Percentiles rank a stretch among this genome's conserved stretches.
Conservation (phyloP, 2,888 invertebrate species). For the Cremastinae sp. region DNA sequence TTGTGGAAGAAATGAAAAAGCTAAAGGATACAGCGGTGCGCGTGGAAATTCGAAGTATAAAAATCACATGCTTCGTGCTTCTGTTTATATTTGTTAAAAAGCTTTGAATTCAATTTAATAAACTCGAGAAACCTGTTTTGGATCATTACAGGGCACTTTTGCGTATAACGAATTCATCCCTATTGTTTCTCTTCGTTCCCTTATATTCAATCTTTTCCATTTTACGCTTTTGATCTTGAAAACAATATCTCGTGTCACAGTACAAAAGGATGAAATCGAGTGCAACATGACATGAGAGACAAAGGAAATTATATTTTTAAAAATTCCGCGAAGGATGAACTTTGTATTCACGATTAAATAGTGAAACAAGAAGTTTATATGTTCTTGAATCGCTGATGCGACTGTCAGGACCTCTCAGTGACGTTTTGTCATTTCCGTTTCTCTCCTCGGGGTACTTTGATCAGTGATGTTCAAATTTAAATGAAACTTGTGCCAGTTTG, state of each 20-base stretch:
- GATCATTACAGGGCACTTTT: background rate
- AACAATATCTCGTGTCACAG: too few relatives aligned
- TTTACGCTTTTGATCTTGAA: too few relatives aligned
- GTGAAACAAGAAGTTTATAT: too few relatives aligned
- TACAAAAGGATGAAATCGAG: too few relatives aligned
- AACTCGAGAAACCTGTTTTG: background rate
- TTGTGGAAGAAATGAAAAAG: slow-evolving; percentile 45
- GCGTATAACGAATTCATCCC: too few relatives aligned
- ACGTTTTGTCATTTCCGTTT: slow-evolving; percentile 5
- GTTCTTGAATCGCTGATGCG: background rate
- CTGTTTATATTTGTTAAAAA: slow-evolving; percentile 10
- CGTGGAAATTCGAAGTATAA: slow-evolving; percentile 27
- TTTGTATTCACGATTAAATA: too few relatives aligned
- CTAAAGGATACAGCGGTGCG: slow-evolving; percentile 33
- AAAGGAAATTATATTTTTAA: too few relatives aligned
- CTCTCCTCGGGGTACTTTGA: slow-evolving; percentile 42
- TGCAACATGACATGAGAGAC: too few relatives aligned
- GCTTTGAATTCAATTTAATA: background rate
- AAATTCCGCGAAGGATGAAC: too few relatives aligned
- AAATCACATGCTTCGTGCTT: background rate
- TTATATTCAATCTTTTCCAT: too few relatives aligned
- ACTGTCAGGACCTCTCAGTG: slow-evolving; percentile 17
- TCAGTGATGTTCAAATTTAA: slow-evolving; percentile 35
- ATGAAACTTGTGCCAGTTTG: slow-evolving; percentile 61
- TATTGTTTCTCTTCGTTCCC: too few relatives aligned